Evolutionary conservation across 2,113 vertebrate species (phyloP).

Genomic region (Leuciscus idus): DNA sequence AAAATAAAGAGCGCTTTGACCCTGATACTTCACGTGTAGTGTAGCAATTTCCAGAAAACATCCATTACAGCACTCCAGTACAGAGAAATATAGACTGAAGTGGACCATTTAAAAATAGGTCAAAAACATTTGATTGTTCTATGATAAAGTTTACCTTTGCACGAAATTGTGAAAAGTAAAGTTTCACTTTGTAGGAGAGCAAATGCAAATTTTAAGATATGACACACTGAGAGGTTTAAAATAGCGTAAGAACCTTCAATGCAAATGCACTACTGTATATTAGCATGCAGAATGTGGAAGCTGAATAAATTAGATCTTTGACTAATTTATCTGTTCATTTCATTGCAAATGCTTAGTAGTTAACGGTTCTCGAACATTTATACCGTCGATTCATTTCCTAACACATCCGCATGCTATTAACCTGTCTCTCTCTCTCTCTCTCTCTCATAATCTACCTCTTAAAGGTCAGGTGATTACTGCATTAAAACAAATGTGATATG

Average conservation of each 20-base stretch:
- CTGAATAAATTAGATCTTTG: background rate
- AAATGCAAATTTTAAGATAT: conserved; percentile 1
- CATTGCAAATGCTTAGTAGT: background rate
- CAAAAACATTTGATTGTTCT: conserved; percentile 4
- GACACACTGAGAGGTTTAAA: background rate
- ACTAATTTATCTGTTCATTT: background rate
- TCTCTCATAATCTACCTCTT: background rate
- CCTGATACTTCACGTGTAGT: background rate
- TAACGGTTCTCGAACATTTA: background rate
- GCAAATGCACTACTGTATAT: background rate
- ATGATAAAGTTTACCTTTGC: background rate
- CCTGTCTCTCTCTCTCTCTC: background rate
- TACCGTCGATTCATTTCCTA: background rate
- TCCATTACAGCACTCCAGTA: background rate
- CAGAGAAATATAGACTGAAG: background rate
- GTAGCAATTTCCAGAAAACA: background rate
- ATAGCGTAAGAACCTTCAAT: background rate
- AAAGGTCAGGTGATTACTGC: conserved; percentile 36
- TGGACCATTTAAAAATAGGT: background rate
- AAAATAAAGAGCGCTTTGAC: conserved; percentile 4
- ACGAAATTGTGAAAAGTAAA: background rate
- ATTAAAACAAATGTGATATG: conserved; percentile 3
- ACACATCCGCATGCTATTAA: background rate
- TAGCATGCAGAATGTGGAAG: conserved; percentile 6
- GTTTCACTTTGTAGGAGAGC: background rate